A percentile compares a stretch with the other conserved stretches of the same genome.
phyloP scores from a whole-genome alignment of 2,113 vertebrate genomes.

The Arothron firmamentum region DNA sequence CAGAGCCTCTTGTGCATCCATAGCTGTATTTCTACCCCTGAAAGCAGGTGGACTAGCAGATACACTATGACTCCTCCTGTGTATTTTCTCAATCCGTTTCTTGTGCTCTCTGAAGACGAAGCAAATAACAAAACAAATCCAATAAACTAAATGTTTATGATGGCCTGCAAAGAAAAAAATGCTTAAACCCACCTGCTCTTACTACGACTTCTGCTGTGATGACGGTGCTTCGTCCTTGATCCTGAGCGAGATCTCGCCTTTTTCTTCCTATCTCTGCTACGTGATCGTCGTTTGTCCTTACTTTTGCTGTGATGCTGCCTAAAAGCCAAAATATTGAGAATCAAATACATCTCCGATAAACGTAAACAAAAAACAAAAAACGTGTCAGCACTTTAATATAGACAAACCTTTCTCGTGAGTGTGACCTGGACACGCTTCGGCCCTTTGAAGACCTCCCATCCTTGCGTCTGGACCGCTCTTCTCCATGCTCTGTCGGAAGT shows the following conservation, averaged over 20 bases:
- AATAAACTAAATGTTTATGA: neutral
- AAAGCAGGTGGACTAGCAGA: conserved; percentile 85
- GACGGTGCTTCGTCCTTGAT: conserved; percentile 87
- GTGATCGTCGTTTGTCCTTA: conserved; percentile 85
- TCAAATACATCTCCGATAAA: too few species aligned
- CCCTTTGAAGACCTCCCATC: conserved; percentile 85
- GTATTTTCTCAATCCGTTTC: conserved; percentile 87
- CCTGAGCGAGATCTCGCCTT: conserved; percentile 84
- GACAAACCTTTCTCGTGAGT: conserved; percentile 86
- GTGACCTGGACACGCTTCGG: conserved; percentile 87
- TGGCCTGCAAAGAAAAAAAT: conserved; percentile 3
- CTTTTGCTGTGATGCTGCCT: conserved; percentile 91
- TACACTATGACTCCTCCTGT: conserved; percentile 84
- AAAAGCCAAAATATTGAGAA: conserved; percentile 27
- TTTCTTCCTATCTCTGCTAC: conserved; percentile 84
- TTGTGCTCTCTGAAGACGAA: conserved; percentile 83
- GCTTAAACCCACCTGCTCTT: conserved; percentile 83
- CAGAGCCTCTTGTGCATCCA: conserved; percentile 97
- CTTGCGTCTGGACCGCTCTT: conserved; percentile 90
- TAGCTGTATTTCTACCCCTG: conserved; percentile 92
- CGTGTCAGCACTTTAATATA: neutral
- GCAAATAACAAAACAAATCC: conserved; percentile 3
- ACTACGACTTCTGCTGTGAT: conserved; percentile 87
- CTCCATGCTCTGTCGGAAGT: conserved; percentile 87
- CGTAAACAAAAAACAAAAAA: neutral